phyloP scores from a whole-genome alignment of 2,797 vertebrate genomes.

The Crypturellus tataupa region DNA sequence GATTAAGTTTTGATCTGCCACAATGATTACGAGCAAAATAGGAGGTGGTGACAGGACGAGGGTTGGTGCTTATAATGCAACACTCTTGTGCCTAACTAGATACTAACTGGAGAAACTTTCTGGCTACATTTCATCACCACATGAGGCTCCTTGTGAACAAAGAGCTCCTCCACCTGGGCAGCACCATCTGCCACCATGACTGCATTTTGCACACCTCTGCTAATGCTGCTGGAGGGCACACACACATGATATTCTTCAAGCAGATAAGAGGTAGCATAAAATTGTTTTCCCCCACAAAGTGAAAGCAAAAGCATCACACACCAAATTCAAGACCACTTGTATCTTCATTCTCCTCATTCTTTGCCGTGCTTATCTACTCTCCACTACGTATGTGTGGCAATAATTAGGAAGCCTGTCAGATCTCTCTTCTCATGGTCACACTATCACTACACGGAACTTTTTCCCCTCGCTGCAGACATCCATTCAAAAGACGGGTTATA shows the following conservation, averaged over 20 bases:
- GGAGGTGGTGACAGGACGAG: not conserved
- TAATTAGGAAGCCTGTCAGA: not conserved
- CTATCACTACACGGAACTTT: not conserved
- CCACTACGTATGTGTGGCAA: not conserved
- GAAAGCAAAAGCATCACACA: not conserved
- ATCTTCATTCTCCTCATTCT: not conserved
- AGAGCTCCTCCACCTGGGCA: not conserved
- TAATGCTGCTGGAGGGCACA: not conserved
- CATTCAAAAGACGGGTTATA: not conserved
- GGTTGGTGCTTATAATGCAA: not conserved
- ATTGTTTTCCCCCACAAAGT: not conserved
- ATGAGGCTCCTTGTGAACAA: not conserved
- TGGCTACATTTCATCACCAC: not conserved
- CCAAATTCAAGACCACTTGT: not conserved
- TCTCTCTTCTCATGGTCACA: not conserved
- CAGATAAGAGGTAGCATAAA: not conserved
- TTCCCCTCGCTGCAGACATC: not conserved
- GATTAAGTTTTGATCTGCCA: accelerated
- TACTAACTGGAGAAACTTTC: not conserved
- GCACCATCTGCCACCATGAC: not conserved
- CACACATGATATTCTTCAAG: not conserved
- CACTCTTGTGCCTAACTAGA: not conserved
- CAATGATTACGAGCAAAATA: not conserved
- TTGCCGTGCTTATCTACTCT: not conserved
- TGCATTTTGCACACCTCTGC: not conserved